A percentile compares a stretch with the other conserved stretches of the same genome.
Conservation (phyloP, 2,797 vertebrate species). For the Galaxias olidus region DNA sequence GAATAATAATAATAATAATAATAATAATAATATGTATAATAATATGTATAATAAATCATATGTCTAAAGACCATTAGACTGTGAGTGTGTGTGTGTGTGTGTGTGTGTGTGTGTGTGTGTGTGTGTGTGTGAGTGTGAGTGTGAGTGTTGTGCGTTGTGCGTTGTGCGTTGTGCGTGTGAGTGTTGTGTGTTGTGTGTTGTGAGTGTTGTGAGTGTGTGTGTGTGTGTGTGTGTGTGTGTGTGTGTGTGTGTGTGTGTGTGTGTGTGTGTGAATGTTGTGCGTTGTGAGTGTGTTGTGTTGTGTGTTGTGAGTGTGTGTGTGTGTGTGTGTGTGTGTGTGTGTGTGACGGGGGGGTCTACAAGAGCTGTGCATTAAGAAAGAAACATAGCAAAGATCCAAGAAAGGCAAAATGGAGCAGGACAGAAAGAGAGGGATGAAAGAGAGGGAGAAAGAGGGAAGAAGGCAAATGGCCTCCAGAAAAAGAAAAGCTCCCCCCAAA, state of each 20-base stretch:
- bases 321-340: constrained; percentile 1
- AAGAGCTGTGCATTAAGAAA: no score
- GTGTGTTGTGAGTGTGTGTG: constrained; percentile 25
- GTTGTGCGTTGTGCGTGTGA: no score
- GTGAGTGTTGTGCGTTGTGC: no score
- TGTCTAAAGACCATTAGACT: no score
- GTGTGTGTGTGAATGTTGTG: constrained; percentile 3
- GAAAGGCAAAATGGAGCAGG: constrained; percentile 4
- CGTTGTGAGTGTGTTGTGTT: constrained; percentile 10
- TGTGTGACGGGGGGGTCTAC: neutral
- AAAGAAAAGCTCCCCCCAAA: neutral
- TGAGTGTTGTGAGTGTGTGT: neutral
- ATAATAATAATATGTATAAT: no score
- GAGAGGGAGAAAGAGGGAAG: neutral
- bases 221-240: neutral
- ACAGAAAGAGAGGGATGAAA: neutral
- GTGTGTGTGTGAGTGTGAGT: neutral
- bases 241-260: constrained; percentile 4
- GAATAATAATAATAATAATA: no score
- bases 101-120: neutral
- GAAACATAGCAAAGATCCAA: constrained; percentile 31
- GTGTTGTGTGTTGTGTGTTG: neutral
- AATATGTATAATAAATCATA: no score
- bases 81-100: no score
- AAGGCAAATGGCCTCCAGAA: neutral